Base-by-base conservation (phyloP, 2,888 invertebrate genomes). In the Ryuthela nishihirai region DNA sequence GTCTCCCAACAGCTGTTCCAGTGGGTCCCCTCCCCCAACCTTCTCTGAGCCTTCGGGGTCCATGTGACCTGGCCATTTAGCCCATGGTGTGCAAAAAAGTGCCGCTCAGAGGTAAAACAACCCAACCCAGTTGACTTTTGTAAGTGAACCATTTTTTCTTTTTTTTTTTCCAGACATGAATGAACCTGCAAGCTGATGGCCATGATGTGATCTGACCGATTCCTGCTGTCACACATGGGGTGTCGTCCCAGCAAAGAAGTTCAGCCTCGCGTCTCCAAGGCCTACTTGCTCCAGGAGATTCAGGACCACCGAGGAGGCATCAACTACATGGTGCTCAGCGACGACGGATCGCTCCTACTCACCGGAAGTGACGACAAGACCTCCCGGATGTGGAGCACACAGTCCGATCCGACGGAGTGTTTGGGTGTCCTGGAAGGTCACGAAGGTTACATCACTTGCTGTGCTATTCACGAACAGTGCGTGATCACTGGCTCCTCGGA, bases 321-420 rank as follows among this genome's bases (percentile, higher is more conserved):
- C 64, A 79, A 79, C 68, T 77, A 76, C 65, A 75, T 77, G 74
- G 73, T 74, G 1, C 67, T 78, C 3, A 77, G 76, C 52, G 77
- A 77, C 49, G 78, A 79, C 65, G 72, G 72, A 3, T 76, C 76
- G 9, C 72, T 79, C 1, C 67, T 79, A 32, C 75, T 75, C 0
- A 76, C 78, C 2, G 78, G 78, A 7, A 74, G 76, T 20, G 79
- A 79, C 54, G 78, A 78, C 66, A 70, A 70, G 60, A 76, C 75
- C 1, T 73, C 74, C 2, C 65, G 77, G 20, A 70, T 79, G 49
- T 78, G 78, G 78, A 74, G 75, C 54, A 75, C 77, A 3, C 72
- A 73, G 54, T 75, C 76, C 0, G 68, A 71, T 5, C 67, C 70
- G 6, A 73, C 74, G 56, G 78, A 78, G 64, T 76, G 77, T 59